Conservation (phyloP, 2,888 invertebrate genomes). For the Hirtodrosophila confusa region DNA sequence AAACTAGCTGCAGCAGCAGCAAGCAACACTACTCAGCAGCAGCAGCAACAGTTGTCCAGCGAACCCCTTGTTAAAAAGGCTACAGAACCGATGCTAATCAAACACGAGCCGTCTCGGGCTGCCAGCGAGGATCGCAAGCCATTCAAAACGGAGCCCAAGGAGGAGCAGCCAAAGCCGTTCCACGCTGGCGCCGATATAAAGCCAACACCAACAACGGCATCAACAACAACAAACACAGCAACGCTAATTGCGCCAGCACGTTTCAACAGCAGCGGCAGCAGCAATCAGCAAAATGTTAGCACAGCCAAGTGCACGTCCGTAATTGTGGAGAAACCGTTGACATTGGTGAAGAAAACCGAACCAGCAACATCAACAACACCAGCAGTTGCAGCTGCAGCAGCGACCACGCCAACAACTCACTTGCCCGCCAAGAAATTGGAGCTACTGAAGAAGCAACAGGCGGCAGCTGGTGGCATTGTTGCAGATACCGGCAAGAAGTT, state of each 20-base stretch:
- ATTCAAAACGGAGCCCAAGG: constrained; percentile 52
- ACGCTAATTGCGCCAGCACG: constrained; percentile 61
- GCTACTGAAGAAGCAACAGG: constrained; percentile 32
- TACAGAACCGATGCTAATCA: constrained; percentile 15
- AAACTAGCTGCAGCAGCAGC: constrained; percentile 39
- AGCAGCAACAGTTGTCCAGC: constrained; percentile 54
- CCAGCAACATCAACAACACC: constrained; percentile 9
- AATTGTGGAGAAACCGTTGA: constrained; percentile 76
- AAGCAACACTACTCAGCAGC: constrained; percentile 24
- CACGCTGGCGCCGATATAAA: constrained; percentile 54
- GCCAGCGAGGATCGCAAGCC: constrained; percentile 35
- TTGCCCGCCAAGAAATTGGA: constrained; percentile 38
- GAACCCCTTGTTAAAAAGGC: constrained; percentile 26
- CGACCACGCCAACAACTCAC: constrained; percentile 1
- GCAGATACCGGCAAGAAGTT: constrained; percentile 58
- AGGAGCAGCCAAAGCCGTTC: constrained; percentile 47
- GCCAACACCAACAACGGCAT: constrained; percentile 20
- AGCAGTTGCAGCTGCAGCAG: constrained; percentile 8
- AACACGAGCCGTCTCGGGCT: constrained; percentile 18
- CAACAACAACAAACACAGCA: not conserved
- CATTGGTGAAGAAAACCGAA: constrained; percentile 39
- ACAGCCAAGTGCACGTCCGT: constrained; percentile 72
- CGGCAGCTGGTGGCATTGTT: constrained; percentile 8
- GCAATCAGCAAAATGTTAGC: constrained; percentile 2
- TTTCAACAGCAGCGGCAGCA: constrained; percentile 36